A percentile compares a stretch with the other conserved stretches of the same genome.
Conservation (phyloP, 2,113 vertebrate species). For the Eira barbara region DNA sequence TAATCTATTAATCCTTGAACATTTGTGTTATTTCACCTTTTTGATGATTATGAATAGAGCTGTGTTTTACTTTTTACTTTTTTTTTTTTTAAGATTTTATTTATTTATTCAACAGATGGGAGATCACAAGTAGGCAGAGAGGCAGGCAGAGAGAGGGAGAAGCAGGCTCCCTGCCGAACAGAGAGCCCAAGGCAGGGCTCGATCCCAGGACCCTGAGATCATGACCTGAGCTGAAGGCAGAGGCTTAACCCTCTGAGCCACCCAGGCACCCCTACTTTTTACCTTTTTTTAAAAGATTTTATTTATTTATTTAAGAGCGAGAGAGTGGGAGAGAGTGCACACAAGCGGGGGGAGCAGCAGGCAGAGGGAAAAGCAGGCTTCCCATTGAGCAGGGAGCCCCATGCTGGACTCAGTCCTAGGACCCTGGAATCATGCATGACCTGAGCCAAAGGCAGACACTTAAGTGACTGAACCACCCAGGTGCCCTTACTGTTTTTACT, state of each 20-base stretch:
- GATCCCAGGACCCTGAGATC: too few relatives aligned
- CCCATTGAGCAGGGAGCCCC: neutral
- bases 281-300: neutral
- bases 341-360: neutral
- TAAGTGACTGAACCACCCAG: neutral
- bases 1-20: neutral
- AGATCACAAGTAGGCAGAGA: too few relatives aligned
- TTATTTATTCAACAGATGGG: too few relatives aligned
- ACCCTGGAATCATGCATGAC: neutral
- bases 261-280: too few relatives aligned
- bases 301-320: neutral
- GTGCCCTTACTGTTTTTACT: neutral
- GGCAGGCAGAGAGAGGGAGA: too few relatives aligned
- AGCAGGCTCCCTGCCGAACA: too few relatives aligned
- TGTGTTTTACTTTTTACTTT: neutral
- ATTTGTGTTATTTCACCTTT: slow-evolving; percentile 23
- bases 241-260: too few relatives aligned
- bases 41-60: neutral
- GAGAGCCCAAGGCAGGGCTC: too few relatives aligned
- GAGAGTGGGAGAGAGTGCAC: neutral
- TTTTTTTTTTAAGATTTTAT: neutral
- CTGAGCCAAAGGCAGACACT: neutral
- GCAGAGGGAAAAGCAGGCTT: neutral
- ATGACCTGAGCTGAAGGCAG: too few relatives aligned
- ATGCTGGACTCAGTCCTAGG: neutral